phyloP scores from a whole-genome alignment of 2,888 invertebrate species.

The Cybosia mesomella region DNA sequence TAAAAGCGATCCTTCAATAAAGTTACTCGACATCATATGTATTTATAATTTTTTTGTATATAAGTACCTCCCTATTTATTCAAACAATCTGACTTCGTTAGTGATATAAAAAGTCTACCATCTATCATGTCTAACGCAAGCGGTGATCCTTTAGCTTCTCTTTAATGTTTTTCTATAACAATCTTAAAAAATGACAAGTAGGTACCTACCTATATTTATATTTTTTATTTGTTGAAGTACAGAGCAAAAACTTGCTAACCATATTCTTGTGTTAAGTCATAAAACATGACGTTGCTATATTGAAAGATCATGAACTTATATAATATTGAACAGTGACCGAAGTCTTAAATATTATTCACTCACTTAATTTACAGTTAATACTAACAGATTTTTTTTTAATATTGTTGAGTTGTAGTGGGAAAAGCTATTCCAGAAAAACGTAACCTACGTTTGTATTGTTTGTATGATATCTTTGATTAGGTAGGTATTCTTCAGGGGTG shows the following conservation, averaged over 20 bases:
- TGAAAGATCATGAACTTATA: constrained; percentile 1
- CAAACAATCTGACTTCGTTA: neutral
- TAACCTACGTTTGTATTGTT: neutral
- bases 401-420: too few relatives aligned
- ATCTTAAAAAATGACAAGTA: neutral
- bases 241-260: neutral
- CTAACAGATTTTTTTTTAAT: too few relatives aligned
- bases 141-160: neutral
- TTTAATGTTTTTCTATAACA: neutral
- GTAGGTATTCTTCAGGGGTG: too few relatives aligned
- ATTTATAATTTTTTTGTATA: too few relatives aligned
- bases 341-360: neutral
- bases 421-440: neutral
- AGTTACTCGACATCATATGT: too few relatives aligned
- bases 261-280: neutral
- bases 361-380: neutral
- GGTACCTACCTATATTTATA: neutral
- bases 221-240: constrained; percentile 5
- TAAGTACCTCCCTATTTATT: neutral
- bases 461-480: neutral
- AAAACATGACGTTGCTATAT: constrained; percentile 1
- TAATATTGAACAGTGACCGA: neutral
- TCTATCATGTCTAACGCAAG: neutral
- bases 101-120: too few relatives aligned
- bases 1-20: too few relatives aligned